Percentiles rank a stretch among this genome's conserved stretches.
Conservation (phyloP, 2,797 vertebrate species). For the Sebastes trivittatus region DNA sequence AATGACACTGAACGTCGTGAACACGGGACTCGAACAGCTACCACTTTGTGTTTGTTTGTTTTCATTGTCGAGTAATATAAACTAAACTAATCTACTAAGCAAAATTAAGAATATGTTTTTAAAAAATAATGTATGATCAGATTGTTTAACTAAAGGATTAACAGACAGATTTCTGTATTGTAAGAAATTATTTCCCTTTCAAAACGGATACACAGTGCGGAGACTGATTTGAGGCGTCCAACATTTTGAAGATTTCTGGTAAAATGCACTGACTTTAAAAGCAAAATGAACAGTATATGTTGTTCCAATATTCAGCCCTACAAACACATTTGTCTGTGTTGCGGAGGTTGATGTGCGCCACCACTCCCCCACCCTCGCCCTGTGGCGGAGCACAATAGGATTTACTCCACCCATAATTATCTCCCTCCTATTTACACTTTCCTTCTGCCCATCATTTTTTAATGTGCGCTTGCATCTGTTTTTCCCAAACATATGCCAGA, state of each 20-base stretch:
- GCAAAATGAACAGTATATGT: not conserved
- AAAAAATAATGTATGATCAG: not conserved
- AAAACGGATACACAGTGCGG: not conserved
- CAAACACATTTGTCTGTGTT: not conserved
- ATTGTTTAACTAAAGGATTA: not conserved
- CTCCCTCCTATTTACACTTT: constrained; percentile 58
- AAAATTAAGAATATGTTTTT: not conserved
- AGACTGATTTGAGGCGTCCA: not conserved
- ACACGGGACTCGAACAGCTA: too few relatives aligned
- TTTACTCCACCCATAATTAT: constrained; percentile 69
- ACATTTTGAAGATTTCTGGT: not conserved
- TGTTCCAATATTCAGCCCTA: not conserved
- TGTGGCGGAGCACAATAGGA: constrained; percentile 53
- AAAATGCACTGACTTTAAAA: not conserved
- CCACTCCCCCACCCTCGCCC: constrained; percentile 20
- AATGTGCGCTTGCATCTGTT: constrained; percentile 40
- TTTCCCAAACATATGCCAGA: constrained; percentile 48
- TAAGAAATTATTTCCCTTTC: not conserved
- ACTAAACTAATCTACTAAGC: not conserved
- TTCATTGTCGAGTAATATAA: not conserved
- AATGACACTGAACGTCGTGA: too few relatives aligned
- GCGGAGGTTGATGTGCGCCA: not conserved
- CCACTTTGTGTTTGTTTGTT: not conserved
- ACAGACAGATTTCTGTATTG: not conserved
- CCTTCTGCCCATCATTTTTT: constrained; percentile 47